Conservation (phyloP, 2,888 invertebrate species). For the Oegoconia quadripuncta region DNA sequence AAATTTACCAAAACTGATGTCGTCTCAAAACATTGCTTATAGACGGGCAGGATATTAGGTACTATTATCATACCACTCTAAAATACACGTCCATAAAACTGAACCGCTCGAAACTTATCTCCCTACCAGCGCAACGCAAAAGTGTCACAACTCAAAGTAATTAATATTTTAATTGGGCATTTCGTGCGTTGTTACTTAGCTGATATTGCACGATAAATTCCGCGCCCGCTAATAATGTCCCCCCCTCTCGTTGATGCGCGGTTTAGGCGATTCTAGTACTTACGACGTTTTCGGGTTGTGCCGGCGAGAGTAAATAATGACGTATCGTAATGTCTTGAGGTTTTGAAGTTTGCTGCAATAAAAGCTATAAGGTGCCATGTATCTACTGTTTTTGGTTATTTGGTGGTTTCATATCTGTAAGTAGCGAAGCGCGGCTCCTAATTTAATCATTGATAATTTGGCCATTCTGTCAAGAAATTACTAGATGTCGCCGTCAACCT, state of each 20-base stretch:
- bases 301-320: constrained; percentile 1
- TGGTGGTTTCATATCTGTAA: too few species aligned
- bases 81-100: constrained; percentile 11
- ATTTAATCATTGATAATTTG: too few species aligned
- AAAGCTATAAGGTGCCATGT: too few species aligned
- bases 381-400: too few species aligned
- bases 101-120: constrained; percentile 18
- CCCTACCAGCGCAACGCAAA: constrained; percentile 47
- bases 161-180: constrained; percentile 79
- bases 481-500: too few species aligned
- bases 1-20: too few species aligned
- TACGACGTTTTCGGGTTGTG: constrained; percentile 13
- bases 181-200: constrained; percentile 71
- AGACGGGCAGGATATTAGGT: too few species aligned
- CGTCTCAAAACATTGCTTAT: too few species aligned
- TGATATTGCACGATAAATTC: constrained; percentile 74
- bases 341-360: too few species aligned
- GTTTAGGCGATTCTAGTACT: constrained; percentile 18
- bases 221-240: constrained; percentile 61
- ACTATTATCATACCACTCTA: constrained; percentile 15
- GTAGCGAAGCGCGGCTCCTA: too few species aligned
- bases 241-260: constrained; percentile 25
- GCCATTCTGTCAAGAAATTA: too few species aligned
- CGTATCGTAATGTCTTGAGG: too few species aligned
- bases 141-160: constrained; percentile 71